Evolutionary conservation across 92 coral and sea anemone genomes (phyloP), one percentile per base, ranked within the genome.

Genomic region (Porites cylindrica): DNA sequence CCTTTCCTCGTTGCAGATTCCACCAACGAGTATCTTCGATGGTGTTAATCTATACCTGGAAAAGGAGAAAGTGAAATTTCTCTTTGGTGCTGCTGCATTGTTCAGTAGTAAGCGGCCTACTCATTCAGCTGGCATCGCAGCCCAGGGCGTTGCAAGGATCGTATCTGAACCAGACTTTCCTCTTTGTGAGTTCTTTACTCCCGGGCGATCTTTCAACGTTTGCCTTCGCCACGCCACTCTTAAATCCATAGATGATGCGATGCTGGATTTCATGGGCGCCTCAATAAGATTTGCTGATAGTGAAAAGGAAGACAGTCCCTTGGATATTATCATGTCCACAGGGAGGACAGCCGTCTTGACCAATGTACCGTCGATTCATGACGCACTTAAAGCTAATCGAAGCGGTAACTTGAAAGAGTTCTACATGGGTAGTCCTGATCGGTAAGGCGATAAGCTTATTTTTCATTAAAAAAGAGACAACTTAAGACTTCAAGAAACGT

Each of bases 211-310:
- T 17, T 91, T 76, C 54, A 85, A 82, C 4, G 88, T 91, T 6
- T 72, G 94, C 24, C 73, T 91, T 29, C 91, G 94, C 29, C 94
- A 91, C 66, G 26, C 88, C 6, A 70, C 77, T 51, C 50, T 82
- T 1, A 87, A 81, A 29, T 43, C 70, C 16, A 26, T 13, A 1
- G 88, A 91, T 21, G 91, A 91, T 72, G 91, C 86, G 4, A 65
- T 23, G 66, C 60, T 70, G 43, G 24, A 58, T 82, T 29, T 58
- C 14, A 38, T 70, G 86, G 56, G 90, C 17, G 89, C 86, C 24
- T 82, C 94, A 13, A 66, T 91, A 29, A 66, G 82, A 63, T 91
- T 91, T 71, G 91, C 93, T 19, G 91, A 86, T 23, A 86, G 91
- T 26, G 62, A 83, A 13, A 61, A 61, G 3, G 78, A 76, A 19